phyloP scores from a whole-genome alignment of 2,797 vertebrate genomes.

The Alauda arvensis region DNA sequence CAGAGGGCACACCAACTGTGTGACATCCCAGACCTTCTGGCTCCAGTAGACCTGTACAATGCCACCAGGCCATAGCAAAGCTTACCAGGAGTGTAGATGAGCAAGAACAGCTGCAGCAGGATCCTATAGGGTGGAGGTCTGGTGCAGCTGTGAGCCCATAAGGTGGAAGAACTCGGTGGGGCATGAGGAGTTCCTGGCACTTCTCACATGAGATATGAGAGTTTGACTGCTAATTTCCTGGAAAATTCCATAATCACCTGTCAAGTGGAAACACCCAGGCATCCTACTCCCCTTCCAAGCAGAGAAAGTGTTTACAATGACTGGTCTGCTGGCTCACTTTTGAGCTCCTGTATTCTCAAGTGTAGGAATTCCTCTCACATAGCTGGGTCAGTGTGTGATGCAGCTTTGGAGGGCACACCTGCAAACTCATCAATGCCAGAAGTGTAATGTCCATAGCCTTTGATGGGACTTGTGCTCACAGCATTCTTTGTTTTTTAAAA shows the following conservation, averaged over 20 bases:
- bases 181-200: background rate
- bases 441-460: background rate
- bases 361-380: background rate
- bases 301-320: background rate
- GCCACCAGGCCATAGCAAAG: background rate
- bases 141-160: background rate
- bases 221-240: background rate
- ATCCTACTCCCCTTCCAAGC: background rate
- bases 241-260: background rate
- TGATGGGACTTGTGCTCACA: background rate
- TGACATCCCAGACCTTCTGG: background rate
- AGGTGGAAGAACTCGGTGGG: background rate
- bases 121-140: background rate
- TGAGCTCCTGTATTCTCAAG: background rate
- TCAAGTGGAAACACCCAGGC: background rate
- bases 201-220: background rate
- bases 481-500: background rate
- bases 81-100: background rate
- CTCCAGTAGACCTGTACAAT: background rate
- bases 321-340: background rate
- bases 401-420: background rate
- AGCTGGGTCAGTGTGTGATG: accelerated
- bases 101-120: background rate
- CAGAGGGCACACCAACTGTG: background rate
- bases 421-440: accelerated